A percentile compares a stretch with the other conserved stretches of the same genome.
Conservation (phyloP, 1,140 invertebrate genomes). For the Rhagoletis zephyria region DNA sequence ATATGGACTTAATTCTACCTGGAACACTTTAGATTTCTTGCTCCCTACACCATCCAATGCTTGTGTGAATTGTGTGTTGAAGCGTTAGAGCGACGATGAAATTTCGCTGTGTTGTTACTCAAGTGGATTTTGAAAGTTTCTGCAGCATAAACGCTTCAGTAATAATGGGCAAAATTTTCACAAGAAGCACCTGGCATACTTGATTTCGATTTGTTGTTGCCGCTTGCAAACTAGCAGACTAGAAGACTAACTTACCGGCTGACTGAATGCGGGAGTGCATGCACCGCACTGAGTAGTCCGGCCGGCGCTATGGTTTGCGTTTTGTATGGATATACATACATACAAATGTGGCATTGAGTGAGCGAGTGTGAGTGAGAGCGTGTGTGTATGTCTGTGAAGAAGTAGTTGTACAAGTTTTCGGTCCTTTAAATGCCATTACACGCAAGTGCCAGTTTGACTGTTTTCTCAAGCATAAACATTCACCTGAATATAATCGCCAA, state of each 20-base stretch:
- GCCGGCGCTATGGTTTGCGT: background rate
- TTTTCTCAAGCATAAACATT: background rate
- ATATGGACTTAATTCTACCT: background rate
- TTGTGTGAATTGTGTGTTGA: background rate
- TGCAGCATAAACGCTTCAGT: constrained; percentile 44
- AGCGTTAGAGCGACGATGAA: constrained; percentile 31
- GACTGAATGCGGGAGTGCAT: background rate
- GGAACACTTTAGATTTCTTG: background rate
- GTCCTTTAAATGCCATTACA: constrained; percentile 31
- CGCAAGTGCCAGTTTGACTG: constrained; percentile 44
- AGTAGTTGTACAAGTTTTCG: constrained; percentile 30
- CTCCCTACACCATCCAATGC: background rate
- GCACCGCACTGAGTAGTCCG: background rate
- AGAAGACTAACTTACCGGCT: background rate
- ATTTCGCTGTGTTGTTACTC: constrained; percentile 22
- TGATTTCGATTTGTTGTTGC: background rate
- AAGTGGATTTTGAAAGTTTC: constrained; percentile 47
- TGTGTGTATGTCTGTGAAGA: background rate
- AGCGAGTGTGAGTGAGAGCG: too few species aligned
- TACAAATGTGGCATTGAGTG: background rate
- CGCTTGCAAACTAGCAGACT: background rate
- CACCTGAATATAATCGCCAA: background rate
- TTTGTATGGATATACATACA: background rate
- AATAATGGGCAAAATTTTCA: constrained; percentile 37
- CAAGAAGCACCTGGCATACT: background rate